Base-by-base conservation (phyloP, 35 echinoderm and acorn worm species). In the Lytechinus pictus region DNA sequence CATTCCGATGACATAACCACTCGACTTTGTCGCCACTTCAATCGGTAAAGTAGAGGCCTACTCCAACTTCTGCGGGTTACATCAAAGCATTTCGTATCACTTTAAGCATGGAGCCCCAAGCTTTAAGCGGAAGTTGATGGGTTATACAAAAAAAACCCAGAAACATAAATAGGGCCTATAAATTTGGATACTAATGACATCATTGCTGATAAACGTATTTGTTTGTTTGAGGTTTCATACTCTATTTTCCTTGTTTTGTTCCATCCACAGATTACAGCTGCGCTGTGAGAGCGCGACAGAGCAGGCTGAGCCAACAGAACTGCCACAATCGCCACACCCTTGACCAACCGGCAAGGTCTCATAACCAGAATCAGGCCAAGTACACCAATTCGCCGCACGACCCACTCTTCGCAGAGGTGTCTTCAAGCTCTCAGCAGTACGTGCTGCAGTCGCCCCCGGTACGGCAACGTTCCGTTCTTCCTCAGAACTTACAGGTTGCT, bases 201-300 rank as follows among this genome's bases (percentile, higher is more conserved):
- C 56, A 58, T 58, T 9, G 16, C 19, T 24, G n/a, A 79, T 24
- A 24, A 79, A n/a, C 66, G 4, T 79, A 24, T 79, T 79, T 79
- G 21, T 24, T 79, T 79, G 66, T 0, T 24, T 24, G 66, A 1
- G 66, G 66, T 24, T 79, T 90, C 88, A 52, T 33, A 21, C 88
- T 90, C 88, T 90, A 9, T 90, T 90, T 90, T 1, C 52, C 27
- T 87, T 52, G 10, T 90, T 21, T 52, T 29, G 29, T 52, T 21
- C 21, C 57, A 33, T 93, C 11, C 3, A 93, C 92, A 93, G 92
- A 57, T 55, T 93, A 57, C 27, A 93, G 92, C 55, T 93, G 92
- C 27, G 92, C 92, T 8, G 92, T 93, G 55, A 57, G 11, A 55
- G 92, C 92, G 52, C 92, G 55, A 54, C 92, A 93, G 28, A 55